Evolutionary conservation across 2,113 vertebrate genomes (phyloP).

Genomic region (Seriola rivoliana): DNA sequence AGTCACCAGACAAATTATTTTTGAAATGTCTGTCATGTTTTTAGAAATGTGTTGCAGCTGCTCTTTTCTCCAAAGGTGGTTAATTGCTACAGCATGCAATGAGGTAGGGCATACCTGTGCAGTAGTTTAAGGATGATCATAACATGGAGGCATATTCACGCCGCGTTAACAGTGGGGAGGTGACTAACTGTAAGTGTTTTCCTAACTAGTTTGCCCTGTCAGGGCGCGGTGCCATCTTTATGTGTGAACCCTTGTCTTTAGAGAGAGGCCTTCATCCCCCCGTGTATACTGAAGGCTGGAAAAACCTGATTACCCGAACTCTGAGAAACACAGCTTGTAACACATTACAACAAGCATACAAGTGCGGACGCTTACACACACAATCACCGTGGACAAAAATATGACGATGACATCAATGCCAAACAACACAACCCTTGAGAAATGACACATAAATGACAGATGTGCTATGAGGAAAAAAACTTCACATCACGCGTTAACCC

Average conservation of each 20-base stretch:
- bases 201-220: slow-evolving; percentile 68
- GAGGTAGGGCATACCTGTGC: background rate
- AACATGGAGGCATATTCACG: slow-evolving; percentile 7
- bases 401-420: background rate
- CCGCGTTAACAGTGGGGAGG: slow-evolving; percentile 29
- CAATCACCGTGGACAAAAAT: background rate
- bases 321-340: slow-evolving; percentile 1
- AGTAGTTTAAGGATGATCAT: slow-evolving; percentile 10
- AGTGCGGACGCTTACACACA: too few species aligned
- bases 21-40: background rate
- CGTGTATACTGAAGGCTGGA: slow-evolving; percentile 39
- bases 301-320: slow-evolving; percentile 69
- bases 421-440: slow-evolving; percentile 19
- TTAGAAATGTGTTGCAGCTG: slow-evolving; percentile 5
- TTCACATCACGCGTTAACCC: slow-evolving; percentile 22
- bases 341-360: slow-evolving; percentile 6
- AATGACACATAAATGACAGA: slow-evolving; percentile 8
- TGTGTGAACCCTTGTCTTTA: slow-evolving; percentile 36
- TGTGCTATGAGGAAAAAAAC: slow-evolving; percentile 13
- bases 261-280: slow-evolving; percentile 21
- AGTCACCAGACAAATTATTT: background rate
- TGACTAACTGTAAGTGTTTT: slow-evolving; percentile 61
- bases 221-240: slow-evolving; percentile 38
- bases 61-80: background rate
- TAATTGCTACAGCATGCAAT: background rate